Percentiles rank a stretch among this genome's conserved stretches.
Evolutionary conservation across 2,113 vertebrate species (phyloP).

Genomic region (Passer domesticus): DNA sequence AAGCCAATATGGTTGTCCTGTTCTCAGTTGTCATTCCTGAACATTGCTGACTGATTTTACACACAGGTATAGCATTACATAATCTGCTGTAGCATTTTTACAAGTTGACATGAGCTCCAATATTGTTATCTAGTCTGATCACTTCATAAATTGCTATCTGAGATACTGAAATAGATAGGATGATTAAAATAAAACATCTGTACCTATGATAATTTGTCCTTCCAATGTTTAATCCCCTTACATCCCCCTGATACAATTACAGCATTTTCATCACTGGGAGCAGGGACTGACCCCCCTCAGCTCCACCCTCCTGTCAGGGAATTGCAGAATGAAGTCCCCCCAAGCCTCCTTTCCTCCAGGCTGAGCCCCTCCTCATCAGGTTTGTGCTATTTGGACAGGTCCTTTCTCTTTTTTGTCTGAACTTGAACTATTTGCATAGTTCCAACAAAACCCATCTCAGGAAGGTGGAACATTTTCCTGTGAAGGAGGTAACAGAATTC

Average conservation of each 20-base stretch:
- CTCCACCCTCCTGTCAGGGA: neutral
- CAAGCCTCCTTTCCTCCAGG: neutral
- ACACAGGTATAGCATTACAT: neutral
- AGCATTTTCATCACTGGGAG: neutral
- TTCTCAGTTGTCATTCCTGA: neutral
- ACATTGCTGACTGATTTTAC: neutral
- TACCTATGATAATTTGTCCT: neutral
- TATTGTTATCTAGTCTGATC: neutral
- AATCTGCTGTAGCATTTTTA: neutral
- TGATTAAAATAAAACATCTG: neutral
- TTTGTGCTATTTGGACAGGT: neutral
- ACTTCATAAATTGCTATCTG: neutral
- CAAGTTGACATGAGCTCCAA: neutral
- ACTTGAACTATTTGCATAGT: neutral
- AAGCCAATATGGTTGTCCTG: neutral
- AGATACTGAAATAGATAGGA: neutral
- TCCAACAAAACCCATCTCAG: neutral
- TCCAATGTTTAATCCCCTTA: neutral
- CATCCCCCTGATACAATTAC: neutral
- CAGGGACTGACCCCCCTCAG: neutral
- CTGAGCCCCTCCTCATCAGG: neutral
- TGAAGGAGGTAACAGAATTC: neutral
- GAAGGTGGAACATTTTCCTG: neutral
- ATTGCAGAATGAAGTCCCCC: neutral
- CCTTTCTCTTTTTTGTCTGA: neutral